Base-by-base conservation (phyloP, 2,797 vertebrate genomes). In the Orestias chungarensis region DNA sequence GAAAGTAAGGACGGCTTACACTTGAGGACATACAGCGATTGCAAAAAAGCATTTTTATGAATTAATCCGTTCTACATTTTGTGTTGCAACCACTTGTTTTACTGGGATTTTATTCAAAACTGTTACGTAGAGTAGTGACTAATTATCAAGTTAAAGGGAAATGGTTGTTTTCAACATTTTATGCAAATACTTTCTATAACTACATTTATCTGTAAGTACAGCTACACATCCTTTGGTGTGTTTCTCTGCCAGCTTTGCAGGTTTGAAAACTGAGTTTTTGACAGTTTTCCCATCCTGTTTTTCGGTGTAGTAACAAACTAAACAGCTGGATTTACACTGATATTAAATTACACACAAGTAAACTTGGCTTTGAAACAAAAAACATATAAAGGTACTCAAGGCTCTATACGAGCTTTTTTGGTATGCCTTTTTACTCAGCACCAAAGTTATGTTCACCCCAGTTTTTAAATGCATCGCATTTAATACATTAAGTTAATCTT, bases 1-100 rank as follows among this genome's bases (percentile, higher is more conserved):
- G 96, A 97, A 98, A 97, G 96, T 98, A 87, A 95, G 93, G 64
- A 33, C 7, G 61, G n/a, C 31, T 38, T 31, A 25, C 43, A 66
- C 43, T 29, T 66, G 38, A 42, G 35, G 38, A 64, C n/a, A n/a
- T 15, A 1, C 35, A 61, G 33, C 11, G 1, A 23, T 5, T 38
- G 3, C 43, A 10, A 4, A 10, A 4, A 46, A 31, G 15, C 2
- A 33, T 10, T 33, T 57, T 3, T 33, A 57, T 17, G 11, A 1
- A 31, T 31, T 9, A 31, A 31, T 25, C 33, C 10, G 3, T 35
- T 35, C 31, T 9, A 59, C 18, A 20, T 57, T 57, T 54, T 57
- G 20, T 35, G 18, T 35, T 23, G 3, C 18, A 23, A 23, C 55
- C 55, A 35, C 31, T 17, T 9, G 52, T 31, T 33, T 57, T 35